Evolutionary conservation across 2,113 vertebrate genomes (phyloP).

Genomic region (Lucifuga dentata): DNA sequence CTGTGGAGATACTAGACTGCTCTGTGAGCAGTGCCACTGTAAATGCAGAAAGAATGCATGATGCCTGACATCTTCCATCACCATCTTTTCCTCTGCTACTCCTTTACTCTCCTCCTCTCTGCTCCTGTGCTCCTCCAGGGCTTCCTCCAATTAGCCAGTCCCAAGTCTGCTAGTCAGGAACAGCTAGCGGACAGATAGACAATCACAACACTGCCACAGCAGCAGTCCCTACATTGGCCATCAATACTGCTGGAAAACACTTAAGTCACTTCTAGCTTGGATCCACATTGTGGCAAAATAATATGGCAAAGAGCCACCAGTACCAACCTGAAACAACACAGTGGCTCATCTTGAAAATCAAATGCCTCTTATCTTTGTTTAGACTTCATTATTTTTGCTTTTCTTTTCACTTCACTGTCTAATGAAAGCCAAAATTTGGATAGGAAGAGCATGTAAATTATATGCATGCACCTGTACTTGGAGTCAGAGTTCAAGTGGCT

Average conservation of each 20-base stretch:
- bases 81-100: conserved; percentile 33
- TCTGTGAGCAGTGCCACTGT: conserved; percentile 19
- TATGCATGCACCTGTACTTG: no score
- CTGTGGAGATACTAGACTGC: neutral
- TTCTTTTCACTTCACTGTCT: conserved; percentile 21
- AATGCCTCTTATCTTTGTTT: conserved; percentile 19
- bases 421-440: conserved; percentile 44
- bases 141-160: conserved; percentile 81
- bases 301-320: conserved; percentile 37
- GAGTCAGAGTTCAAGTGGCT: conserved; percentile 35
- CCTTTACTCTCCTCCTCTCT: conserved; percentile 17
- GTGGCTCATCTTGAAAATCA: conserved; percentile 38
- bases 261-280: conserved; percentile 57
- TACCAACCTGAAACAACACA: conserved; percentile 50
- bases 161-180: conserved; percentile 75
- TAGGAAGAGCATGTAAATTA: no score
- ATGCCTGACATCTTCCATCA: conserved; percentile 37
- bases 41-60: conserved; percentile 47
- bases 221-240: conserved; percentile 52
- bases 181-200: conserved; percentile 70
- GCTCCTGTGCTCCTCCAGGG: conserved; percentile 68
- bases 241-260: conserved; percentile 66
- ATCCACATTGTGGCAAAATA: conserved; percentile 49
- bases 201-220: conserved; percentile 62
- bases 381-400: conserved; percentile 32